Base-by-base conservation (phyloP, 2,113 vertebrate genomes). In the Meleagris gallopavo region DNA sequence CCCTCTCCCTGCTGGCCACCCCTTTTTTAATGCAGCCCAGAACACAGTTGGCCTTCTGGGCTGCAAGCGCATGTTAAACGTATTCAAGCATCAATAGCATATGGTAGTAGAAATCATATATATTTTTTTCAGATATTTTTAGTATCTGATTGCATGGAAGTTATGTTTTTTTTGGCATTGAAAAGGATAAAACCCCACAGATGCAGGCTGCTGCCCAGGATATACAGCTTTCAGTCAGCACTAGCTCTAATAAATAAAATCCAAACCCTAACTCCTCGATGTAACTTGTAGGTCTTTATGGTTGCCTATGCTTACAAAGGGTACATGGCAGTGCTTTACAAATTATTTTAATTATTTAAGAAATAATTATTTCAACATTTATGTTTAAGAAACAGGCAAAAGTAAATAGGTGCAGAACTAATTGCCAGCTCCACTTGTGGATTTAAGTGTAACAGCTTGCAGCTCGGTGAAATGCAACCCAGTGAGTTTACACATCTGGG, bases 311-410 rank as follows among this genome's bases (percentile, higher is more conserved):
- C 43, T 71, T 88, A 83, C 66, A 94, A 91, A 41, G 16, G 12
- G 14, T n/a, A 69, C 0, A 0, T n/a, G 30, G 62, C 41, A 89
- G 13, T 65, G 83, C 74, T 88, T 77, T 61, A 91, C 83, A 36
- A 36, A 48, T 73, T 55, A 62, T 77, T 72, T 75, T 77, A 65
- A 29, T 52, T 81, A 76, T 88, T 83, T 84, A 93, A 75, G 54
- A 90, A 94, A 91, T 32, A 92, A 94, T 83, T 52, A 88, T 60
- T 79, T 93, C 80, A 43, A 27, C 86, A 79, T 89, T 87, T 92
- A 55, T 80, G 86, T 85, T 93, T 60, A 29, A 97, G 97, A 93
- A 46, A 67, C 67, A 80, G 43, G 79, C 54, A 74, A 82, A 83
- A 57, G 45, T 65, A 82, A 95, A 81, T 21, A 67, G 58, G 48